Evolutionary conservation across 1,140 invertebrate species (phyloP).

Genomic region (Cecropterus lyciades): DNA sequence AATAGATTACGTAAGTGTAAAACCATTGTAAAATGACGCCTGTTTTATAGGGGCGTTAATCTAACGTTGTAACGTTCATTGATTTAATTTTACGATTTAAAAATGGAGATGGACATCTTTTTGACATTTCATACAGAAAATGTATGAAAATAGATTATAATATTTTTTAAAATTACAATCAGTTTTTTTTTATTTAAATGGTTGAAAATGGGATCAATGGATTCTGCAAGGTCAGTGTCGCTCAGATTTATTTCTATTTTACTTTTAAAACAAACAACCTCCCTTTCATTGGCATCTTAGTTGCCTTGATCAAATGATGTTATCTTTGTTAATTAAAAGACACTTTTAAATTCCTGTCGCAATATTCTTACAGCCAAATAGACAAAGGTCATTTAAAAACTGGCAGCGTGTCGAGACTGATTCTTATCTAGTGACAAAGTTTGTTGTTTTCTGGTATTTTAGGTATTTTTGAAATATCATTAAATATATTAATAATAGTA

Average conservation of each 20-base stretch:
- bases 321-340: conserved; percentile 6
- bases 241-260: background rate
- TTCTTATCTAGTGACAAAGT: background rate
- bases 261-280: conserved; percentile 2
- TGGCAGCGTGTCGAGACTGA: background rate
- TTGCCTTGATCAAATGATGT: conserved; percentile 5
- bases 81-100: background rate
- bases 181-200: too few relatives aligned
- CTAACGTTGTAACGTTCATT: background rate
- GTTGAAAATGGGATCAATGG: conserved; percentile 43
- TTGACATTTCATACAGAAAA: too few relatives aligned
- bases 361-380: conserved; percentile 9
- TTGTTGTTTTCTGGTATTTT: background rate
- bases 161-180: too few relatives aligned
- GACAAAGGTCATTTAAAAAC: conserved; percentile 12
- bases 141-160: too few relatives aligned
- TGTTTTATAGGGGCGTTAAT: background rate
- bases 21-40: background rate
- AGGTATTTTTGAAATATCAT: too few relatives aligned
- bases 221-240: conserved; percentile 29
- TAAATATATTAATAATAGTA: too few relatives aligned
- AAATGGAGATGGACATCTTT: too few relatives aligned
- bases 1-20: conserved; percentile 15
- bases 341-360: conserved; percentile 17
- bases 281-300: conserved; percentile 6